Evolutionary conservation across 2,113 vertebrate species (phyloP), one percentile per base, ranked within the genome.

Genomic region (Gasterosteus aculeatus): DNA sequence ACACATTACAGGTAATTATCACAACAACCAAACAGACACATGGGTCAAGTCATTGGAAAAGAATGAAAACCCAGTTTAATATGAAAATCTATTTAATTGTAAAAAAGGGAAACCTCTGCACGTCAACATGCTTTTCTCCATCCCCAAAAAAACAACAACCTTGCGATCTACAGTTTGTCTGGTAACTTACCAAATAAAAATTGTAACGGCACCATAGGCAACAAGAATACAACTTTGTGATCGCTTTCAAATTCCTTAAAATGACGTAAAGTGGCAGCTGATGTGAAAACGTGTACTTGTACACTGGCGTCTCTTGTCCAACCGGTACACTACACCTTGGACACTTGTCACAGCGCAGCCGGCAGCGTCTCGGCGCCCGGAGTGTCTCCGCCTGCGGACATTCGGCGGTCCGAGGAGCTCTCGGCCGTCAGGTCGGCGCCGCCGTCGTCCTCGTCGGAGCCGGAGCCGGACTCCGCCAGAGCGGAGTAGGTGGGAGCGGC

Each of bases 401-500:
- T 86, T 33, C 83, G 83, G 58, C 83, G 80, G 81, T 94, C 92
- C 4, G 92, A 80, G 0, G 68, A 22, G 0, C 65, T 0, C 0
- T 80, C 81, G 2, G 53, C 60, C 0, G 2, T 10, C 6, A 73
- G 78, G 62, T 95, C 35, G 35, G 35, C 35, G 0, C 94, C 93
- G 74, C 93, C 85, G 77, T 93, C 85, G 53, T 80, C 4, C 0
- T 93, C 85, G 77, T 93, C 85, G 51, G 80, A 3, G 0, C 70
- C 66, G 4, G 85, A 79, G 0, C 85, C 83, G 53, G 87, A 26
- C 0, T 53, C 53, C 0, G 88, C 84, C 3, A 92, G 85, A 0
- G 89, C 90, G 0, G 79, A 88, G 82, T 76, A 80, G 0, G 95
- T 96, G 0, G 97, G 95, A 0, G 94, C 86, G 7, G 94, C 92